Evolutionary conservation across 2,888 invertebrate genomes (phyloP).

Genomic region (Imbricaverruca yamaguchii): DNA sequence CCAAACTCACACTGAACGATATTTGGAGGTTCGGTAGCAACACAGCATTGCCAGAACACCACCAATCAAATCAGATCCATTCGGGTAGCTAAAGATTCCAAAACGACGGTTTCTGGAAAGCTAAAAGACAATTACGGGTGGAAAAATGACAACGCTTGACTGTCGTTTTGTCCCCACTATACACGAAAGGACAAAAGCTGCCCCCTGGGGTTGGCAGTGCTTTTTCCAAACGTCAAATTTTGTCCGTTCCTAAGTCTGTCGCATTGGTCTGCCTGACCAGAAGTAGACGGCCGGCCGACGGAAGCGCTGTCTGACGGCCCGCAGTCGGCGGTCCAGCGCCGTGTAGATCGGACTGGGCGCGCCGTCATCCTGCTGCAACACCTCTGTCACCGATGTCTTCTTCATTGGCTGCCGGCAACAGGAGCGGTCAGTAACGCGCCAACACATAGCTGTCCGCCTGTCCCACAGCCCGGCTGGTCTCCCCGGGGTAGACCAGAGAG

Average conservation of each 20-base stretch:
- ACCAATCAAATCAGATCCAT: too few relatives aligned
- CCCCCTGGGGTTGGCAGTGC: not conserved
- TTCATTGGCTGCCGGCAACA: not conserved
- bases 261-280: not conserved
- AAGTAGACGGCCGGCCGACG: not conserved
- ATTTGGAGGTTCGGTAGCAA: too few relatives aligned
- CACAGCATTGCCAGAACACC: too few relatives aligned
- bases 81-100: too few relatives aligned
- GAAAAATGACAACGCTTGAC: too few relatives aligned
- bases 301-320: not conserved
- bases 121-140: too few relatives aligned
- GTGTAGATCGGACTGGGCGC: not conserved
- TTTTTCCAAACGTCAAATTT: not conserved
- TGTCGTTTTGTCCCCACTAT: too few relatives aligned
- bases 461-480: not conserved
- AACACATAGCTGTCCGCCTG: not conserved
- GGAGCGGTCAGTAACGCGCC: not conserved
- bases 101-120: too few relatives aligned
- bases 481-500: not conserved
- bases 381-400: slow-evolving; percentile 4
- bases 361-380: not conserved
- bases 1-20: too few relatives aligned
- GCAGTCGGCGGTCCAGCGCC: not conserved
- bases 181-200: too few relatives aligned
- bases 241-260: too few relatives aligned